Conservation (phyloP, 2,113 vertebrate species). For the Mesitornis unicolor region DNA sequence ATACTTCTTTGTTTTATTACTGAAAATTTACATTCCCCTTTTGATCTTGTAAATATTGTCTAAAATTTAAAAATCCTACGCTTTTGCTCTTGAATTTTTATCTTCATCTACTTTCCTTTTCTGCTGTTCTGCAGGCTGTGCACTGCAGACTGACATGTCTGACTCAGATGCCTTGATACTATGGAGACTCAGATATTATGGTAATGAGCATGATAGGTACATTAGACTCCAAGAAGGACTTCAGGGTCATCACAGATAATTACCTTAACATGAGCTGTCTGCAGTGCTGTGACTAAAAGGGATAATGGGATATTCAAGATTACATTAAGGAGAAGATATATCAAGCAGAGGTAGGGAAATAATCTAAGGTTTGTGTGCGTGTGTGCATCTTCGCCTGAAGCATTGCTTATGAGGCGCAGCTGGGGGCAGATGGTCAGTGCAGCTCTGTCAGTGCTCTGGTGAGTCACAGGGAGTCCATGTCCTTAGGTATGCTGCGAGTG, state of each 20-base stretch:
- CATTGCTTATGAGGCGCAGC: not conserved
- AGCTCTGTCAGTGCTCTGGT: not conserved
- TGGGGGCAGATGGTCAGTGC: not conserved
- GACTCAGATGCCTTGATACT: not conserved
- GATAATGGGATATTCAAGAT: slow-evolving; percentile 4
- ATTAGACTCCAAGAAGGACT: slow-evolving; percentile 5
- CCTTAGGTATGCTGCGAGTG: not conserved
- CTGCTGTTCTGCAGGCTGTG: not conserved
- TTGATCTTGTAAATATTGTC: not conserved
- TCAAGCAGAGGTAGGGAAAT: not conserved
- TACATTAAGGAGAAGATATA: not conserved
- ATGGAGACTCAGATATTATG: not conserved
- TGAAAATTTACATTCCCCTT: not conserved
- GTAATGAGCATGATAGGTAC: slow-evolving; percentile 4
- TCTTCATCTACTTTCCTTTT: not conserved
- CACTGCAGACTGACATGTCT: not conserved
- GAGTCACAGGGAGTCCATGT: not conserved
- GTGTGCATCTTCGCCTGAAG: not conserved
- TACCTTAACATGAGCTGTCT: slow-evolving; percentile 13
- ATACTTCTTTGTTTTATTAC: not conserved
- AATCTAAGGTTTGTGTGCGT: not conserved
- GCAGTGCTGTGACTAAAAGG: slow-evolving; percentile 13
- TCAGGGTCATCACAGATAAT: slow-evolving; percentile 45
- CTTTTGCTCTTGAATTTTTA: not conserved
- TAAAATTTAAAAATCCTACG: not conserved